Percentiles rank a stretch among this genome's conserved stretches.
These are phyloP conservation scores for Andrena fulva DNA, from an alignment of 2,888 invertebrate species.

Conservation along the genomic window DNA sequence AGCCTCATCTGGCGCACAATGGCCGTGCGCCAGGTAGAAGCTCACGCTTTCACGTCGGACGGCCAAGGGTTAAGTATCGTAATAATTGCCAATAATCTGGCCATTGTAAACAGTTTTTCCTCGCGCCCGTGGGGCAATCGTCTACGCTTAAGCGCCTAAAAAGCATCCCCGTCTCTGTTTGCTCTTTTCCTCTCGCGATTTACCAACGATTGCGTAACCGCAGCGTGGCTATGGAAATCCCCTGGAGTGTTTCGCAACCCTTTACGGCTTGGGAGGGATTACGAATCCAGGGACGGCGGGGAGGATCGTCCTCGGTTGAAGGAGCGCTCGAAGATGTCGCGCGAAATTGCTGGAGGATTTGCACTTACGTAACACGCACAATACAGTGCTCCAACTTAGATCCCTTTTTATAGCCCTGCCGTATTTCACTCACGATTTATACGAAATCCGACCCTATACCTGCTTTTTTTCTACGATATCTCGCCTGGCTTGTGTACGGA, in stretches of 20 bases:
- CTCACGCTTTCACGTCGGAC: conserved; percentile 68
- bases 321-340: background rate
- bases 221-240: background rate
- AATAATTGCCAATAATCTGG: conserved; percentile 78
- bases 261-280: background rate
- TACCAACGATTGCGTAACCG: background rate
- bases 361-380: background rate
- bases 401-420: conserved; percentile 36
- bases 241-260: background rate
- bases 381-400: conserved; percentile 4
- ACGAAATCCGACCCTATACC: conserved; percentile 50
- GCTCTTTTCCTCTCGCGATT: background rate
- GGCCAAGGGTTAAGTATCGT: conserved; percentile 75
- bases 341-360: background rate
- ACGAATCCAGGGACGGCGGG: background rate
- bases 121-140: background rate
- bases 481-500: conserved; percentile 66
- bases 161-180: background rate
- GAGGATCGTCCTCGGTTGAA: no score
- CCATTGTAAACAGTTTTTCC: conserved; percentile 65
- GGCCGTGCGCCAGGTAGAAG: conserved; percentile 68
- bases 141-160: background rate
- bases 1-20: conserved; percentile 66
- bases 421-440: conserved; percentile 50
- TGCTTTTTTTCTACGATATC: conserved; percentile 67